Conservation (phyloP, 2,113 vertebrate genomes). For the Rhea pennata region DNA sequence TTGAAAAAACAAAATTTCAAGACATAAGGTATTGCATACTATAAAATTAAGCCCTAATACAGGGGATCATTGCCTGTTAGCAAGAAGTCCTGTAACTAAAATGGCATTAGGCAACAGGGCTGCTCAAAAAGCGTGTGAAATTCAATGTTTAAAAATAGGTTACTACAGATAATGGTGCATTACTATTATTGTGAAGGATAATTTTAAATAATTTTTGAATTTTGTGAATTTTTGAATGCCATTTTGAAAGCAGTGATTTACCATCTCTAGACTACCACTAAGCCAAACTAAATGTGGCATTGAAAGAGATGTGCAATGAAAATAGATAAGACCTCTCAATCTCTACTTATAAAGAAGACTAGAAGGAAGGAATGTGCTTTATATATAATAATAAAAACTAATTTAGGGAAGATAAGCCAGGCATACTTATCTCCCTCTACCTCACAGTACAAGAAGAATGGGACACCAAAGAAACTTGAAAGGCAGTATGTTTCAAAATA, state of each 20-base stretch:
- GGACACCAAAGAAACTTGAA: not conserved
- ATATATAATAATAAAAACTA: not conserved
- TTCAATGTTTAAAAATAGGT: not conserved
- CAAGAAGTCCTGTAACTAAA: not conserved
- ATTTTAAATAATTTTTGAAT: not conserved
- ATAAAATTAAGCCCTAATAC: not conserved
- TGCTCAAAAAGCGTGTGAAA: not conserved
- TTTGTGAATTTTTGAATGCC: not conserved
- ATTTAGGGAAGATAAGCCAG: not conserved
- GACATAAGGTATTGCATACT: fast-evolving
- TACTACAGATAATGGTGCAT: not conserved
- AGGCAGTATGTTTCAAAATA: not conserved
- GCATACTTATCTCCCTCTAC: not conserved
- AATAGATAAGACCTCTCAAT: not conserved
- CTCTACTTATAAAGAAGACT: not conserved
- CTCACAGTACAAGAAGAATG: not conserved
- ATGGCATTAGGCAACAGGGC: not conserved
- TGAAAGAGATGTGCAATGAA: not conserved
- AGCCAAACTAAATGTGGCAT: not conserved
- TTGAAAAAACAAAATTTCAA: not conserved
- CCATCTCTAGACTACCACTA: not conserved
- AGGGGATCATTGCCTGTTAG: not conserved
- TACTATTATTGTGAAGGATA: not conserved
- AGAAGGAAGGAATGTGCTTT: not conserved
- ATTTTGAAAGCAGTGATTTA: not conserved